These are phyloP conservation scores for Drosophila guanche DNA, from an alignment of 1,140 invertebrate genomes.

Conservation along the genomic window DNA sequence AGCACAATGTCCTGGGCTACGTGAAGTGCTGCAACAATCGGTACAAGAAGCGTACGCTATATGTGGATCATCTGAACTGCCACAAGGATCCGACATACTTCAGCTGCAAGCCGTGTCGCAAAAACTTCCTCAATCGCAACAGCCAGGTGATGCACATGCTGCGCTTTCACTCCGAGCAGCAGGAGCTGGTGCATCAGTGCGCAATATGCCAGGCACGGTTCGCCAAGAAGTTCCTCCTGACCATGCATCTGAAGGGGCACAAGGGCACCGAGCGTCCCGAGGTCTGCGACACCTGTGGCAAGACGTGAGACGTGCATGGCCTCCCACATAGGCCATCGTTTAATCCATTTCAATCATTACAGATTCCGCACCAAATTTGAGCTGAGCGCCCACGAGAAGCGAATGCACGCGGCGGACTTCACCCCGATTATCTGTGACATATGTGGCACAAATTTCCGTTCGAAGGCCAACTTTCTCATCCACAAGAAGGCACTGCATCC, in stretches of 20 bases:
- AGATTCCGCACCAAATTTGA: slow-evolving; percentile 66
- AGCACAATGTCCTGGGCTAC: slow-evolving; percentile 64
- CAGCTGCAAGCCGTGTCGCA: slow-evolving; percentile 60
- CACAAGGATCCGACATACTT: slow-evolving; percentile 74
- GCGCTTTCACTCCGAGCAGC: slow-evolving; percentile 68
- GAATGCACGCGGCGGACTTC: slow-evolving; percentile 67
- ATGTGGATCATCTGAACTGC: slow-evolving; percentile 74
- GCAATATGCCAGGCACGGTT: slow-evolving; percentile 66
- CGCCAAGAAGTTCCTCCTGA: slow-evolving; percentile 71
- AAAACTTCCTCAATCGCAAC: slow-evolving; percentile 70
- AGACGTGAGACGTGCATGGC: slow-evolving; percentile 52
- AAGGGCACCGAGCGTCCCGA: slow-evolving; percentile 70
- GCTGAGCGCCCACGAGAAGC: slow-evolving; percentile 62
- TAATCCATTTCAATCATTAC: not conserved
- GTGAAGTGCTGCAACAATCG: slow-evolving; percentile 77
- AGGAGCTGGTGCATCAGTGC: slow-evolving; percentile 68
- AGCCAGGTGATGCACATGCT: slow-evolving; percentile 75
- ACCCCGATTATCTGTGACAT: slow-evolving; percentile 75
- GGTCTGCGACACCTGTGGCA: slow-evolving; percentile 60
- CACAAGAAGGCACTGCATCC: slow-evolving; percentile 73
- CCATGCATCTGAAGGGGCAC: slow-evolving; percentile 71
- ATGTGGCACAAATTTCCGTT: slow-evolving; percentile 70
- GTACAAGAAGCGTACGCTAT: slow-evolving; percentile 64
- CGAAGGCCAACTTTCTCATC: slow-evolving; percentile 70
- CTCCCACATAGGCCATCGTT: not conserved